A percentile compares a stretch with the other conserved stretches of the same genome.
Conservation (phyloP, 2,888 invertebrate genomes). For the Apamea anceps region DNA sequence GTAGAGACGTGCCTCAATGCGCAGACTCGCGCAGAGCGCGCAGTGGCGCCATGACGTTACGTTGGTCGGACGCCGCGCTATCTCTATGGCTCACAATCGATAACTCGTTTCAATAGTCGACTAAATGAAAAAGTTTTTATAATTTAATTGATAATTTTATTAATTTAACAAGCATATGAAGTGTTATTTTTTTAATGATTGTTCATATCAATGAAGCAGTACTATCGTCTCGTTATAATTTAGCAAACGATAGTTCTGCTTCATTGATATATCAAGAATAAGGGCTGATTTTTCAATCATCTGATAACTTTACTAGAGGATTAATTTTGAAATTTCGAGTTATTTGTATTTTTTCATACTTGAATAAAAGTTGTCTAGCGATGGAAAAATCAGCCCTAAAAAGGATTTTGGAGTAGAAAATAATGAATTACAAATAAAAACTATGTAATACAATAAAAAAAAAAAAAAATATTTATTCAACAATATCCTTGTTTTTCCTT, state of each 20-base stretch:
- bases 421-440: background rate
- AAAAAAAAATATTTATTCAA: conserved; percentile 45
- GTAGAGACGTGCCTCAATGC: conserved; percentile 32
- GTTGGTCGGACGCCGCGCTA: background rate
- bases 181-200: background rate
- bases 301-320: no score
- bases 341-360: no score
- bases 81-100: conserved; percentile 13
- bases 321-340: no score
- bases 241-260: no score
- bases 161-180: no score
- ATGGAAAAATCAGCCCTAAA: no score
- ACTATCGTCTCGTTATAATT: no score
- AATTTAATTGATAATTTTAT: background rate
- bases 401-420: background rate
- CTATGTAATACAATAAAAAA: background rate
- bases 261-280: no score
- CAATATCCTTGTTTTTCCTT: conserved; percentile 76
- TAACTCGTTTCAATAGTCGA: conserved; percentile 21
- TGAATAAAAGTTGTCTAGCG: no score
- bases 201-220: background rate
- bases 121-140: conserved; percentile 8
- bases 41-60: background rate
- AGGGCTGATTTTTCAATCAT: no score
- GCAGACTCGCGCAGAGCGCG: background rate